Evolutionary conservation across 2,113 vertebrate genomes (phyloP).

Genomic region (Pterophyllum scalare): DNA sequence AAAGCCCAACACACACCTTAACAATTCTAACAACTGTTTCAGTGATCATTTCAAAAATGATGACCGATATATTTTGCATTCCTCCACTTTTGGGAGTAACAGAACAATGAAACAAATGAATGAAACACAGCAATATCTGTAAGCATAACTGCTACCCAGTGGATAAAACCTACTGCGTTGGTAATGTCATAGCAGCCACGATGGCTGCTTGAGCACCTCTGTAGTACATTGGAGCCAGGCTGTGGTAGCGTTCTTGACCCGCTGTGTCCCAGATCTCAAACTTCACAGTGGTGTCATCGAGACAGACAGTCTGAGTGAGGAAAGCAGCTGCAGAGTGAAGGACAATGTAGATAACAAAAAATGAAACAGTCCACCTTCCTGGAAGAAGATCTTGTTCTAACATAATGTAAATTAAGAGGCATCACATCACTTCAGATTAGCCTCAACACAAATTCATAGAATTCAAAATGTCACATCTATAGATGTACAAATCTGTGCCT

Average conservation of each 20-base stretch:
- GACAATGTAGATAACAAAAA: background rate
- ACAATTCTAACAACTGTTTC: background rate
- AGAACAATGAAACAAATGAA: background rate
- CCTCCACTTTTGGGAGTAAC: background rate
- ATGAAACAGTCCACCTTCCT: background rate
- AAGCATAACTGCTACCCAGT: background rate
- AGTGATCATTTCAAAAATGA: background rate
- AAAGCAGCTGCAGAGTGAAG: conserved; percentile 86
- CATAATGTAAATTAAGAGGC: background rate
- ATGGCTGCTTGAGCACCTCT: conserved; percentile 95
- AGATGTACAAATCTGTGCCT: background rate
- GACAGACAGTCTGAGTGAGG: conserved; percentile 95
- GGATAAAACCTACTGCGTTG: conserved; percentile 85
- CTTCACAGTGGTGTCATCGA: conserved; percentile 97
- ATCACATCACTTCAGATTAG: background rate
- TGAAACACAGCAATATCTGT: background rate
- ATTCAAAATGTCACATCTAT: background rate
- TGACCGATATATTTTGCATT: background rate
- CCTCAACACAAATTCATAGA: background rate
- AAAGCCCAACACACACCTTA: background rate
- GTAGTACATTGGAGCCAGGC: conserved; percentile 97
- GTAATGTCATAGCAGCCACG: conserved; percentile 97
- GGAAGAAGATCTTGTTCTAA: background rate
- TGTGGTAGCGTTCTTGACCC: conserved; percentile 96
- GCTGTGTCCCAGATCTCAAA: conserved; percentile 99